Evolutionary conservation across 1,140 invertebrate species (phyloP), one percentile per base, ranked within the genome.

Genomic region (Diorhabda sublineata): DNA sequence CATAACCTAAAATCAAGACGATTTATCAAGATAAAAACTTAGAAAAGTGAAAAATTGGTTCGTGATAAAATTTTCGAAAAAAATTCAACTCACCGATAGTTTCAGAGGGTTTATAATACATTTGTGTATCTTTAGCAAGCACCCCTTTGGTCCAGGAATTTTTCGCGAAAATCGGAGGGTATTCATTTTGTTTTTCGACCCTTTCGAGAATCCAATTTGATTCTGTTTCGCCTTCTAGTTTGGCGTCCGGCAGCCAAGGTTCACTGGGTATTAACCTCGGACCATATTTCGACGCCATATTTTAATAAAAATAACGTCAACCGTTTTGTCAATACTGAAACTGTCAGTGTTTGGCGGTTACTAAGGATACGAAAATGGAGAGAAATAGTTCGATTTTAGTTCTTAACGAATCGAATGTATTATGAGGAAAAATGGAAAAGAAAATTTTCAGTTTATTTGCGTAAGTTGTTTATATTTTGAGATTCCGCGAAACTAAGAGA

Each of bases 51-150:
- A 26, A 26, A 26, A 26, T 26, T 26, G 26, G 26, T 26, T 26
- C 26, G 26, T 26, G 26, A 26, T 26, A 26, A 26, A 26, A 26
- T 0, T 26, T 26, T 26, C 26, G 1, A 26, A 26, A 26, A 26
- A 26, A 26, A 26, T 26, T 26, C 26, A 26, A 62, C 67, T 74
- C 86, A 62, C 84, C 88, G 63, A 89, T 89, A 57, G 84, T 86
- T 80, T 92, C 89, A 57, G 83, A 85, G 3, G 89, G 89, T 69
- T 86, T 88, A 8, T 83, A 80, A 73, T 86, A 86, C 47, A 83
- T 78, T 63, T 84, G 84, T 44, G 83, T 81, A 73, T 88, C 82
- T 72, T 85, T 83, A 67, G 85, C 85, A 0, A 86, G 85, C 0
- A 86, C 83, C 5, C 84, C 83, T 74, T 82, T 84, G 0, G 87